Evolutionary conservation across 1,140 invertebrate species (phyloP).

Genomic region (Apis florea): DNA sequence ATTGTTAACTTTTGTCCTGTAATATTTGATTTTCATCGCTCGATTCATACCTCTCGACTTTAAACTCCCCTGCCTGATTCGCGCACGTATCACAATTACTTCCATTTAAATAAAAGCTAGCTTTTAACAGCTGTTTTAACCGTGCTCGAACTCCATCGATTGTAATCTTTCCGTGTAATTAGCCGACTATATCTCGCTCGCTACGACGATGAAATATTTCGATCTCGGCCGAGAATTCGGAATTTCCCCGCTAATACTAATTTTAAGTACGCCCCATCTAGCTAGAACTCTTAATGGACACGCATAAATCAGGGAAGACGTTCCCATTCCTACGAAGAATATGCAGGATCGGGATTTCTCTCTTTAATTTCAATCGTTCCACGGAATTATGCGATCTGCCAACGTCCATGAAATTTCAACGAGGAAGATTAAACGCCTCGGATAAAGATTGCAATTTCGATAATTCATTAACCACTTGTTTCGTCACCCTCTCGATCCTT

Average conservation of each 20-base stretch:
- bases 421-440: neutral
- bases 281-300: conserved; percentile 24
- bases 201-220: conserved; percentile 10
- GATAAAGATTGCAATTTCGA: conserved; percentile 1
- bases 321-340: conserved; percentile 22
- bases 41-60: neutral
- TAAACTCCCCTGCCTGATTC: neutral
- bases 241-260: conserved; percentile 9
- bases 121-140: neutral
- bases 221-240: neutral
- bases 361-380: conserved; percentile 32
- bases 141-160: neutral
- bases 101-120: neutral
- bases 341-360: conserved; percentile 13
- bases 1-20: neutral
- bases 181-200: neutral
- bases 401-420: neutral
- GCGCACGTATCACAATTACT: neutral
- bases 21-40: neutral
- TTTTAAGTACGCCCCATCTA: conserved; percentile 24
- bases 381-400: neutral
- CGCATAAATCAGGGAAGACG: conserved; percentile 27
- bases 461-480: conserved; percentile 22
- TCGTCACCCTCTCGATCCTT: neutral
- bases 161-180: conserved; percentile 10